phyloP scores from a whole-genome alignment of 2,888 invertebrate species.

The Biston stratarius region DNA sequence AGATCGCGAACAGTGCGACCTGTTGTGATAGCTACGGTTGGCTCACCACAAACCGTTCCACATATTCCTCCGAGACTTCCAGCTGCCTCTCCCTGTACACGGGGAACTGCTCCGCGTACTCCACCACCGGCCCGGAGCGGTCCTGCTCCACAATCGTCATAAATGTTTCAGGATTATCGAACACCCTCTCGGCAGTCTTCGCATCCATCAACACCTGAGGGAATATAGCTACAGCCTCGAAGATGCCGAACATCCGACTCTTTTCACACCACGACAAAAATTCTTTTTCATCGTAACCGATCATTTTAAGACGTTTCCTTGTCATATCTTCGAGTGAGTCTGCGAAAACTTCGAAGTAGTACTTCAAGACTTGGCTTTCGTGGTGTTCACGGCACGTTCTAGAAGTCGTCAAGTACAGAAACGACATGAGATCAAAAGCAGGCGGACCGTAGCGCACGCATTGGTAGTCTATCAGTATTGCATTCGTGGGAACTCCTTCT shows the following conservation, averaged over 20 bases:
- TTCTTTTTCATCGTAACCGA: constrained; percentile 55
- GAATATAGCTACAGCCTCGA: constrained; percentile 49
- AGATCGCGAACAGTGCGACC: background rate
- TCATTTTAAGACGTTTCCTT: constrained; percentile 50
- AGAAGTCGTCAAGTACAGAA: constrained; percentile 66
- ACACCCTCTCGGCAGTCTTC: constrained; percentile 49
- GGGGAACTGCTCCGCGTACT: constrained; percentile 46
- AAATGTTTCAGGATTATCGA: constrained; percentile 60
- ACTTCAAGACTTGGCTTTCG: constrained; percentile 56
- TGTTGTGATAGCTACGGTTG: constrained; percentile 3
- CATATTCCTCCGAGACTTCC: constrained; percentile 65
- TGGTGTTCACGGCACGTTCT: constrained; percentile 59
- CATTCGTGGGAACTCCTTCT: constrained; percentile 56
- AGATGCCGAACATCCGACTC: constrained; percentile 56
- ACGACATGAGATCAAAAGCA: constrained; percentile 68
- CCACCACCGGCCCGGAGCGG: constrained; percentile 55
- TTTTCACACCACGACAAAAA: constrained; percentile 56
- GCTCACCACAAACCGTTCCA: constrained; percentile 57
- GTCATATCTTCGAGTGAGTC: constrained; percentile 54
- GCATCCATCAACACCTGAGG: constrained; percentile 60
- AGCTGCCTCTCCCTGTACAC: constrained; percentile 57
- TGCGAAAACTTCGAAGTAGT: constrained; percentile 63
- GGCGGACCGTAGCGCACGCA: constrained; percentile 72
- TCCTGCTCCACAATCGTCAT: constrained; percentile 49
- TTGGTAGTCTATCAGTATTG: constrained; percentile 73